phyloP scores from a whole-genome alignment of 2,113 vertebrate species.

The Rhineura floridana region DNA sequence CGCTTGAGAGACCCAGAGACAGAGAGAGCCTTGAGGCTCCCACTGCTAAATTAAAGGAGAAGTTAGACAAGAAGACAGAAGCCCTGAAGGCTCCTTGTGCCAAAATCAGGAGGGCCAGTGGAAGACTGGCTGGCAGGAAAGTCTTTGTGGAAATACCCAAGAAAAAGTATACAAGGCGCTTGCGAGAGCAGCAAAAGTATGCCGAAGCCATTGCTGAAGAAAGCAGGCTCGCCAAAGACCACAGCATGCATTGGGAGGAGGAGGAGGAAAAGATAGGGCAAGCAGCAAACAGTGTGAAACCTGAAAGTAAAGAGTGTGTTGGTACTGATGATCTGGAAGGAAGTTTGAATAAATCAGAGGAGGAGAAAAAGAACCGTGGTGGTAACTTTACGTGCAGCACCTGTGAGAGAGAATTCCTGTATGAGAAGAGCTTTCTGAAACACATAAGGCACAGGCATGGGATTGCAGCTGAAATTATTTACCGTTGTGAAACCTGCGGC shows the following conservation, averaged over 20 bases:
- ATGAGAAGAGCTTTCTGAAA: conserved; percentile 83
- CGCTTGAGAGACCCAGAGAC: not conserved
- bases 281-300: not conserved
- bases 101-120: conserved; percentile 78
- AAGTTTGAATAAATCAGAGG: conserved; percentile 25
- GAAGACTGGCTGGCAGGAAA: conserved; percentile 79
- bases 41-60: conserved; percentile 59
- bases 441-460: conserved; percentile 84
- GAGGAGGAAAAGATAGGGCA: conserved; percentile 48
- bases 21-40: not conserved
- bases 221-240: not conserved
- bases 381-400: conserved; percentile 83
- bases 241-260: not conserved
- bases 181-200: conserved; percentile 72
- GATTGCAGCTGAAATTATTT: conserved; percentile 79
- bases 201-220: conserved; percentile 43
- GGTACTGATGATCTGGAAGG: conserved; percentile 34
- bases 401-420: conserved; percentile 73
- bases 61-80: conserved; percentile 69
- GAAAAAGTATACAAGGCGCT: conserved; percentile 78
- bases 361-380: conserved; percentile 66
- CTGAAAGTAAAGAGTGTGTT: conserved; percentile 54
- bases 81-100: conserved; percentile 59
- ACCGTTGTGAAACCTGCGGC: conserved; percentile 88
- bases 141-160: conserved; percentile 80